Percentiles rank a stretch among this genome's conserved stretches.
Conservation (phyloP, 2,888 invertebrate species). For the Globia sparganii region DNA sequence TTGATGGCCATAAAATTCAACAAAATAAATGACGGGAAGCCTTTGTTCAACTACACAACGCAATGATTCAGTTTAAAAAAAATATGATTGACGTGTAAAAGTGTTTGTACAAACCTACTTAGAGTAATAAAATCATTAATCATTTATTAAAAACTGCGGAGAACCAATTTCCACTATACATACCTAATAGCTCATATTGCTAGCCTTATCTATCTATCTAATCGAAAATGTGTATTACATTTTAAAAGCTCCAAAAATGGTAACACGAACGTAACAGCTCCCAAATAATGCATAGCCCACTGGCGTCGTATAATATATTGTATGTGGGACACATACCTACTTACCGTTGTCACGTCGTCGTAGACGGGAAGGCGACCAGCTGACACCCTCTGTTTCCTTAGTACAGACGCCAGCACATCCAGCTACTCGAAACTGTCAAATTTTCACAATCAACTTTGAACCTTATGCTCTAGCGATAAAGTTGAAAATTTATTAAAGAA, state of each 20-base stretch:
- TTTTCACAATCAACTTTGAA: too few species aligned
- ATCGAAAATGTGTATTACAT: too few species aligned
- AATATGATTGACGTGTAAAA: too few species aligned
- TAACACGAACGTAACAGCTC: not conserved
- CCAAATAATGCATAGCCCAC: conserved; percentile 8
- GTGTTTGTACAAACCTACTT: too few species aligned
- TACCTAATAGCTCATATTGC: too few species aligned
- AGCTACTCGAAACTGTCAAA: too few species aligned
- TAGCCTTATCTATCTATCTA: too few species aligned
- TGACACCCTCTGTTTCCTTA: conserved; percentile 36
- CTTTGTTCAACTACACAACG: not conserved
- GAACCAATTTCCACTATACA: not conserved
- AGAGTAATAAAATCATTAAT: too few species aligned
- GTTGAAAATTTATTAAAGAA: too few species aligned
- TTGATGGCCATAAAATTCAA: not conserved
- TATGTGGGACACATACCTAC: conserved; percentile 1
- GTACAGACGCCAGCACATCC: too few species aligned
- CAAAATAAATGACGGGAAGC: not conserved
- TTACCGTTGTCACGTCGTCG: conserved; percentile 12
- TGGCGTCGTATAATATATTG: conserved; percentile 1
- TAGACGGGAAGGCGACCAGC: conserved; percentile 13
- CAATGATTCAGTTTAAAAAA: not conserved
- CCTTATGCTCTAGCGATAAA: too few species aligned
- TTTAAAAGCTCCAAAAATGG: not conserved
- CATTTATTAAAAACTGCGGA: too few species aligned